These are phyloP conservation scores for Montipora capitata DNA, from an alignment of 92 coral and sea anemone species.

Conservation along the genomic window DNA sequence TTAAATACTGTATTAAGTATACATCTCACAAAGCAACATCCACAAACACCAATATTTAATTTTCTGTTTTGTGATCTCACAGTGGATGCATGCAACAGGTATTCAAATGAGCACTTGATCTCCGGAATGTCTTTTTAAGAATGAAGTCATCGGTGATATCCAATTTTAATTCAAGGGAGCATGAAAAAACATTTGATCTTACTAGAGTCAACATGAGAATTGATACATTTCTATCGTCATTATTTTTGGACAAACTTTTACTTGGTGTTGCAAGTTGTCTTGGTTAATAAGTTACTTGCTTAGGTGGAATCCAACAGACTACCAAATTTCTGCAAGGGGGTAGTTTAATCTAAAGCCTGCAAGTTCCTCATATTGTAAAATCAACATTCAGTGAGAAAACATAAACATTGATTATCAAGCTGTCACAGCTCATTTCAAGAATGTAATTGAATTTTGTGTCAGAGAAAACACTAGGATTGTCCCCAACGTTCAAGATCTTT, in stretches of 20 bases:
- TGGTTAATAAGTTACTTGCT: too few species aligned
- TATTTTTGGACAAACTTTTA: not conserved
- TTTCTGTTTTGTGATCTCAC: too few species aligned
- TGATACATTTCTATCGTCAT: too few species aligned
- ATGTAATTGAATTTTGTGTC: not conserved
- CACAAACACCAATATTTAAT: not conserved
- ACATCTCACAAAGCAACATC: not conserved
- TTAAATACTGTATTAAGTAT: too few species aligned
- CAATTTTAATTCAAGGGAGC: not conserved
- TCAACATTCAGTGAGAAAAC: not conserved
- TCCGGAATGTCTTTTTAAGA: constrained; percentile 14
- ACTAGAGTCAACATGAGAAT: too few species aligned
- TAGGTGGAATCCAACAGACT: too few species aligned
- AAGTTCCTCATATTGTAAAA: not conserved
- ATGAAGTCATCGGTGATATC: constrained; percentile 1
- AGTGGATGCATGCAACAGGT: constrained; percentile 4
- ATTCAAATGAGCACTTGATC: constrained; percentile 4
- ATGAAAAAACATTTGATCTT: too few species aligned
- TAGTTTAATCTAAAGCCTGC: too few species aligned
- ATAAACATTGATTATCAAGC: not conserved
- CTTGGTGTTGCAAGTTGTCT: too few species aligned
- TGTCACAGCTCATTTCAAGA: not conserved
- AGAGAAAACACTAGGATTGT: not conserved
- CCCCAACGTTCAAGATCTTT: not conserved
- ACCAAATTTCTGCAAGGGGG: too few species aligned